Percentiles rank a stretch among this genome's conserved stretches.
phyloP scores from a whole-genome alignment of 2,888 invertebrate genomes.

The Arctia plantaginis region DNA sequence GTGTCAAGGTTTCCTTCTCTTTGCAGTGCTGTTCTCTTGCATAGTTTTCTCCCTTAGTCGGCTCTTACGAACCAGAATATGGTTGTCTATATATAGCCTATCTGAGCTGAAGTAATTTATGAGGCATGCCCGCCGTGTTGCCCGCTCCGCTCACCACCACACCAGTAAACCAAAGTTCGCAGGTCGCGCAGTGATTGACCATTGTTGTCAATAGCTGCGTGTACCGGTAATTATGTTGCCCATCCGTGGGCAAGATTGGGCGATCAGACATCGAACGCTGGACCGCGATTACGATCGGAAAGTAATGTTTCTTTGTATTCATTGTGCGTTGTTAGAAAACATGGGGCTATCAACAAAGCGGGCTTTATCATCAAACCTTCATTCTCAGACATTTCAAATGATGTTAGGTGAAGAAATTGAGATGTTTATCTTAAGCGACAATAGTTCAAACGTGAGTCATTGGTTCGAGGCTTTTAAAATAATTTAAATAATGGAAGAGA shows the following conservation, averaged over 20 bases:
- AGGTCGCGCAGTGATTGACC: slow-evolving; percentile 57
- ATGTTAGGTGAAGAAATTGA: slow-evolving; percentile 31
- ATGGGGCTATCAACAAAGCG: slow-evolving; percentile 16
- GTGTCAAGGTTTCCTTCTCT: no score
- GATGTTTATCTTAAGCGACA: slow-evolving; percentile 47
- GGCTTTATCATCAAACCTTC: slow-evolving; percentile 16
- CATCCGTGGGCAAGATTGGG: slow-evolving; percentile 21
- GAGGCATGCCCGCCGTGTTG: neutral
- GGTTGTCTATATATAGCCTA: no score
- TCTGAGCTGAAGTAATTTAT: no score
- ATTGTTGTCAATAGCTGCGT: slow-evolving; percentile 57
- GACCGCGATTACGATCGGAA: slow-evolving; percentile 57
- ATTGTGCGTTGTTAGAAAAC: slow-evolving; percentile 52
- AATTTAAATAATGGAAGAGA: neutral
- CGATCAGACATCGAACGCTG: slow-evolving; percentile 20
- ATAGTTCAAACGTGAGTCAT: slow-evolving; percentile 33
- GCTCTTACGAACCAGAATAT: no score
- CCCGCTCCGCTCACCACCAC: slow-evolving; percentile 11
- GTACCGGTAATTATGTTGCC: slow-evolving; percentile 44
- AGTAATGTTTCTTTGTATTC: slow-evolving; percentile 60
- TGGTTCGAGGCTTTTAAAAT: slow-evolving; percentile 7
- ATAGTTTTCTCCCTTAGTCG: no score
- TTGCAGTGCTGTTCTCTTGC: no score
- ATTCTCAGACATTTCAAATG: slow-evolving; percentile 18
- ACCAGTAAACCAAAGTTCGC: slow-evolving; percentile 37